phyloP scores from a whole-genome alignment of 2,113 vertebrate genomes.

The Sebastes fasciatus region DNA sequence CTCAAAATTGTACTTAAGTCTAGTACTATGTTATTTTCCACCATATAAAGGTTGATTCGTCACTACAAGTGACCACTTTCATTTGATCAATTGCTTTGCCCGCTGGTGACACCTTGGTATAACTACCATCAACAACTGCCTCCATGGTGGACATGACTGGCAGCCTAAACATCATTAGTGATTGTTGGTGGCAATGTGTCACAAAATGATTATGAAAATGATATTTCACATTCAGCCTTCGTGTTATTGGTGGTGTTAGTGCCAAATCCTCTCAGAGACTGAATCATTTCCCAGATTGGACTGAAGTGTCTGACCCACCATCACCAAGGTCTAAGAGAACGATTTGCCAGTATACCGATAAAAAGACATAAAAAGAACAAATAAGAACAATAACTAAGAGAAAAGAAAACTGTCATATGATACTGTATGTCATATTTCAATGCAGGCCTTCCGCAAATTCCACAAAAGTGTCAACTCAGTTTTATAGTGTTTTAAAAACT shows the following conservation, averaged over 20 bases:
- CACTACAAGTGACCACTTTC: too few relatives aligned
- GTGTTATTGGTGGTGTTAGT: background rate
- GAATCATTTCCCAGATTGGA: background rate
- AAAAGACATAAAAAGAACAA: background rate
- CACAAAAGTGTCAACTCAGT: too few relatives aligned
- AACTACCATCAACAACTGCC: background rate
- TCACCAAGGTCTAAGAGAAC: background rate
- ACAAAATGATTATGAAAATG: background rate
- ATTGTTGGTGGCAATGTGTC: background rate
- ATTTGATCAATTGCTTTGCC: too few relatives aligned
- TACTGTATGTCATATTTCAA: background rate
- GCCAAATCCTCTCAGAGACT: background rate
- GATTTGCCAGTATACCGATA: too few relatives aligned
- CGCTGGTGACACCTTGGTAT: background rate
- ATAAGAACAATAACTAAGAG: background rate
- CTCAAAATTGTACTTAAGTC: background rate
- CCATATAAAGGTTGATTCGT: too few relatives aligned
- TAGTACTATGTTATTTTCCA: too few relatives aligned
- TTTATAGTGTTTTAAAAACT: background rate
- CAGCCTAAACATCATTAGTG: background rate
- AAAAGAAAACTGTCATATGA: too few relatives aligned
- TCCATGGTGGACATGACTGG: background rate
- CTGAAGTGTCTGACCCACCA: background rate
- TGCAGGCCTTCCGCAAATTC: background rate
- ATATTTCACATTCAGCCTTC: background rate